Conservation (phyloP, 1,140 invertebrate species). For the Drosophila melanica region DNA sequence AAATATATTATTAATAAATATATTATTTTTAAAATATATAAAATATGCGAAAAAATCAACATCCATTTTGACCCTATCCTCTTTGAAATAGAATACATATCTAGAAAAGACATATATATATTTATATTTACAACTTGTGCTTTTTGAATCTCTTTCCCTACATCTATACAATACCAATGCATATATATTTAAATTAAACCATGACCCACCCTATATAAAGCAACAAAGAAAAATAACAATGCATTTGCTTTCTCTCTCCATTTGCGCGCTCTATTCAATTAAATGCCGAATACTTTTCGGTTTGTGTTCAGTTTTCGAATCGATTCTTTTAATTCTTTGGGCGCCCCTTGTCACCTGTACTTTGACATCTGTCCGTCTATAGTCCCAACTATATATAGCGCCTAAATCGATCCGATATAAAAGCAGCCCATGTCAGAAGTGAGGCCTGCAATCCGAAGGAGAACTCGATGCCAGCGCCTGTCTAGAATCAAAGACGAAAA, state of each 20-base stretch:
- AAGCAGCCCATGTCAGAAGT: slow-evolving; percentile 49
- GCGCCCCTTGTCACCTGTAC: slow-evolving; percentile 5
- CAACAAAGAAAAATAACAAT: not conserved
- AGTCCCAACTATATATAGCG: slow-evolving; percentile 56
- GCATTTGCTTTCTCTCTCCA: slow-evolving; percentile 9
- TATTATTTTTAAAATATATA: too few species aligned
- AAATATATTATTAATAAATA: not conserved
- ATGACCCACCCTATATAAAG: slow-evolving; percentile 23
- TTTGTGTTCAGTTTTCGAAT: slow-evolving; percentile 21
- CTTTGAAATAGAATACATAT: too few species aligned
- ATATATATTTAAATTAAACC: not conserved
- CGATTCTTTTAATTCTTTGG: slow-evolving; percentile 36
- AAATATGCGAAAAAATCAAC: too few species aligned
- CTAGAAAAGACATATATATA: too few species aligned
- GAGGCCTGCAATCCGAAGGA: slow-evolving; percentile 55
- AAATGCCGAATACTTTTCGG: slow-evolving; percentile 59
- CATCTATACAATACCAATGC: too few species aligned
- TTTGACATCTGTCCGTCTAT: slow-evolving; percentile 13
- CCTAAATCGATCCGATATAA: slow-evolving; percentile 51
- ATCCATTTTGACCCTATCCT: too few species aligned
- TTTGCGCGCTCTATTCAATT: slow-evolving; percentile 21
- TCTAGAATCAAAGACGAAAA: slow-evolving; percentile 23
- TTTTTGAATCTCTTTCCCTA: too few species aligned
- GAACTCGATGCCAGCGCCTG: slow-evolving; percentile 69
- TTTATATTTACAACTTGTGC: too few species aligned